Evolutionary conservation across 2,888 invertebrate genomes (phyloP).

Genomic region (Oscheius sp.): DNA sequence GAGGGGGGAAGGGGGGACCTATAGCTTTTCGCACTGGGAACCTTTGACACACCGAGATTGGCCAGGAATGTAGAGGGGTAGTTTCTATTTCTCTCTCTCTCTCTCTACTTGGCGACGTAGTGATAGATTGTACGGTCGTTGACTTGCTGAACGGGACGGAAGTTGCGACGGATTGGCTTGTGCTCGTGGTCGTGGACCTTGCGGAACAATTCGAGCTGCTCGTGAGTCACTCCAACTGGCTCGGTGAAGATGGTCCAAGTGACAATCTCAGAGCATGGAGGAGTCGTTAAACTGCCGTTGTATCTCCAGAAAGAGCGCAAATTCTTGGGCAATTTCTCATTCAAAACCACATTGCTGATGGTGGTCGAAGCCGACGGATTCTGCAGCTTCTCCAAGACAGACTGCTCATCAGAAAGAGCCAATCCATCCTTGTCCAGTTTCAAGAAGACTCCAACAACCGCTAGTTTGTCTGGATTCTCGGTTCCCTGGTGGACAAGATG

Average conservation of each 20-base stretch:
- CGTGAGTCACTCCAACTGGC: constrained; percentile 59
- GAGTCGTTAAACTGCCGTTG: constrained; percentile 64
- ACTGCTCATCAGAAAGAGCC: constrained; percentile 41
- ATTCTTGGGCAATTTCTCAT: constrained; percentile 59
- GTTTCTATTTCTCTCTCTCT: too few relatives aligned
- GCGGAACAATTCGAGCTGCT: constrained; percentile 62
- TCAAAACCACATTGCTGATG: constrained; percentile 47
- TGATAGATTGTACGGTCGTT: constrained; percentile 54
- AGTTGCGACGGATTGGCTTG: constrained; percentile 57
- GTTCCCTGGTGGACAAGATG: constrained; percentile 68
- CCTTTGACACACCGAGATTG: constrained; percentile 5
- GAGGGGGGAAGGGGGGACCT: background rate
- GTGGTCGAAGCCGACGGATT: constrained; percentile 31
- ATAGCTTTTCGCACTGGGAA: background rate
- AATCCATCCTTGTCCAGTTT: constrained; percentile 52
- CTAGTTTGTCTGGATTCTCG: constrained; percentile 61
- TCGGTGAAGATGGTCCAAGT: constrained; percentile 68
- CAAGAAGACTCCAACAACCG: constrained; percentile 66
- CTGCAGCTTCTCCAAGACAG: constrained; percentile 38
- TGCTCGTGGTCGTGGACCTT: constrained; percentile 56
- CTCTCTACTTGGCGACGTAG: constrained; percentile 27
- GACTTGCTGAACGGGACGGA: constrained; percentile 60
- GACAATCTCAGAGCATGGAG: constrained; percentile 66
- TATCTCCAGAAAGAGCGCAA: constrained; percentile 59
- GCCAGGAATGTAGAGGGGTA: background rate